These are phyloP conservation scores for Metopolophium dirhodum DNA, from an alignment of 1,140 invertebrate species.

Conservation along the genomic window DNA sequence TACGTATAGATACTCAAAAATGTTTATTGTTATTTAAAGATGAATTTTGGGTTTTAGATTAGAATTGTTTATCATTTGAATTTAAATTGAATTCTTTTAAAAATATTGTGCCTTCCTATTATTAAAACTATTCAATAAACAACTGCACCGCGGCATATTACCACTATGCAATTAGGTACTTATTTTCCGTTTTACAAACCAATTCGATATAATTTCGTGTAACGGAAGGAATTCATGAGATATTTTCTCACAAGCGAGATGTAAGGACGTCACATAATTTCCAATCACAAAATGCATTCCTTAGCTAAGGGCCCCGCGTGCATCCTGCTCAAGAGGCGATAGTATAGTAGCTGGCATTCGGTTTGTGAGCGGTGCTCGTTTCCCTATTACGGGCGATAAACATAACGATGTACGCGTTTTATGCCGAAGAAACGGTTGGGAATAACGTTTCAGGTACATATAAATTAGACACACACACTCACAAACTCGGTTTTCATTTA, in stretches of 20 bases:
- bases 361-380: background rate
- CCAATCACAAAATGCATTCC: background rate
- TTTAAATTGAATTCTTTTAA: background rate
- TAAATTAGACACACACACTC: background rate
- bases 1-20: too few species aligned
- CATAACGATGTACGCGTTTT: background rate
- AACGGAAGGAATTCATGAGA: background rate
- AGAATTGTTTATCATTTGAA: background rate
- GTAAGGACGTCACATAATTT: background rate
- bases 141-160: background rate
- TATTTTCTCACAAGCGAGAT: background rate
- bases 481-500: background rate
- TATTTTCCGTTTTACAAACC: background rate
- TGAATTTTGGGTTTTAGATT: background rate
- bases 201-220: background rate
- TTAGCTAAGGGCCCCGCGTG: background rate
- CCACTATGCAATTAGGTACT: too few species aligned
- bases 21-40: too few species aligned
- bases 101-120: background rate
- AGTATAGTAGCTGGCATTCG: background rate
- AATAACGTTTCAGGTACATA: background rate
- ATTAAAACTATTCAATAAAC: background rate
- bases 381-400: background rate
- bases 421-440: background rate
- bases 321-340: background rate